A percentile compares a stretch with the other conserved stretches of the same genome.
These are phyloP conservation scores for Plagodis dolabraria DNA, from an alignment of 2,888 invertebrate species.

Conservation along the genomic window DNA sequence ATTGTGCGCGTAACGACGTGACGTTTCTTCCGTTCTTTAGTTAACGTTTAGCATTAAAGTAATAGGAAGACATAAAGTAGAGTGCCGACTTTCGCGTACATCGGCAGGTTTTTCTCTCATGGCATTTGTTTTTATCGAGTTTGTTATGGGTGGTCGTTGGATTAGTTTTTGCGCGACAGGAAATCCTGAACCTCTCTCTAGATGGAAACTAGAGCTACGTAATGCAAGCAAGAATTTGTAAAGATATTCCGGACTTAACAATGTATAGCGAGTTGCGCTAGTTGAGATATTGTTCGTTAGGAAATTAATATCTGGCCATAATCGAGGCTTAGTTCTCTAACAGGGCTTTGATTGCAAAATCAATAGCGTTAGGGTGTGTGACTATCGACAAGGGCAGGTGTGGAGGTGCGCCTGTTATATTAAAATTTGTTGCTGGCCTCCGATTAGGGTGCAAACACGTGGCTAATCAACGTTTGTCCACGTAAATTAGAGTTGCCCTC, in stretches of 20 bases:
- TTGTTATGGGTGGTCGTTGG: slow-evolving; percentile 33
- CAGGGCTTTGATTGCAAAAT: slow-evolving; percentile 79
- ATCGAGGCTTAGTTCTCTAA: slow-evolving; percentile 61
- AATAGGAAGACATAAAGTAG: slow-evolving; percentile 48
- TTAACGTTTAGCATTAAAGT: slow-evolving; percentile 54
- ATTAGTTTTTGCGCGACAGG: slow-evolving; percentile 45
- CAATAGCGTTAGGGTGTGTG: slow-evolving; percentile 64
- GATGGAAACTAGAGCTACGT: slow-evolving; percentile 41
- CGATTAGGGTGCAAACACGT: slow-evolving; percentile 60
- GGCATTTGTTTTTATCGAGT: slow-evolving; percentile 43
- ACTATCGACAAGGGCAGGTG: slow-evolving; percentile 63
- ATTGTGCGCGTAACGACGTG: slow-evolving; percentile 61
- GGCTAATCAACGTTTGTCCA: slow-evolving; percentile 60
- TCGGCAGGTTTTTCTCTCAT: slow-evolving; percentile 38
- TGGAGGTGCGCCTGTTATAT: slow-evolving; percentile 69
- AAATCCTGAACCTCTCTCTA: slow-evolving; percentile 40
- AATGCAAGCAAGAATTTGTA: slow-evolving; percentile 42
- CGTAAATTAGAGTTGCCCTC: slow-evolving; percentile 52
- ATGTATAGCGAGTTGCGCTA: slow-evolving; percentile 30
- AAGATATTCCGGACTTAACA: slow-evolving; percentile 33
- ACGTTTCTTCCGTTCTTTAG: slow-evolving; percentile 50
- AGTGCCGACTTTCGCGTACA: slow-evolving; percentile 41
- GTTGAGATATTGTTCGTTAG: slow-evolving; percentile 42
- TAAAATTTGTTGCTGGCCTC: slow-evolving; percentile 61
- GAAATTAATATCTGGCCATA: slow-evolving; percentile 64